Evolutionary conservation across 2,113 vertebrate genomes (phyloP).

Genomic region (Bostrychus sinensis): DNA sequence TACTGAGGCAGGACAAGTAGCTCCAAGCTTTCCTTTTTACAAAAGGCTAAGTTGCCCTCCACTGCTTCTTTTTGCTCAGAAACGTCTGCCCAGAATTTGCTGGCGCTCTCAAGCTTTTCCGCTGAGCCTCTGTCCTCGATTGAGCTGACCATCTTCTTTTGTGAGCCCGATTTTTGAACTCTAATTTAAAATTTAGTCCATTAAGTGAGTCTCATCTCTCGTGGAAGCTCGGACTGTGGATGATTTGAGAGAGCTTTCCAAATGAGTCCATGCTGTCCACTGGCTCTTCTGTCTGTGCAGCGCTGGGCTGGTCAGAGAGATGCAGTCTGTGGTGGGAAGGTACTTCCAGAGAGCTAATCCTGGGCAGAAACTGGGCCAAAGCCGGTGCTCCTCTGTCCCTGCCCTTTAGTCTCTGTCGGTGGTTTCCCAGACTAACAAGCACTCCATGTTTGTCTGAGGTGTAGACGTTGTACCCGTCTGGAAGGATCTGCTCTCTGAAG

Average conservation of each 20-base stretch:
- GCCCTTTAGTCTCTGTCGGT: constrained; percentile 80
- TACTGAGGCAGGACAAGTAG: no score
- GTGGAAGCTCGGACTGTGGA: constrained; percentile 90
- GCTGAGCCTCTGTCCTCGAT: background rate
- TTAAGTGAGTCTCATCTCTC: constrained; percentile 75
- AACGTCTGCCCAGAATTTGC: background rate
- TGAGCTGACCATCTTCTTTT: background rate
- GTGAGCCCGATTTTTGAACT: background rate
- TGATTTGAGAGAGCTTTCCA: constrained; percentile 81
- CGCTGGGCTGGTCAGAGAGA: constrained; percentile 3
- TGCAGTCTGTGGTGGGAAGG: constrained; percentile 20
- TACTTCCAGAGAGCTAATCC: constrained; percentile 77
- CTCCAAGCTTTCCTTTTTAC: no score
- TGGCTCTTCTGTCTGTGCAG: constrained; percentile 31
- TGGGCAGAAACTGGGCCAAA: constrained; percentile 89
- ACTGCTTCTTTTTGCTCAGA: background rate
- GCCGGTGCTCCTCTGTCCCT: constrained; percentile 76
- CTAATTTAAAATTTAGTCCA: background rate
- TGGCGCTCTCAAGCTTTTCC: background rate
- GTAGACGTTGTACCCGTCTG: constrained; percentile 89
- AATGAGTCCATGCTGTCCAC: constrained; percentile 87
- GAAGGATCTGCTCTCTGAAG: constrained; percentile 88
- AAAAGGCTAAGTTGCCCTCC: constrained; percentile 10
- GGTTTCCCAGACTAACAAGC: constrained; percentile 83
- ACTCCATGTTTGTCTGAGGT: constrained; percentile 80